Evolutionary conservation across 2,113 vertebrate genomes (phyloP).

Genomic region (Argyrosomus japonicus): DNA sequence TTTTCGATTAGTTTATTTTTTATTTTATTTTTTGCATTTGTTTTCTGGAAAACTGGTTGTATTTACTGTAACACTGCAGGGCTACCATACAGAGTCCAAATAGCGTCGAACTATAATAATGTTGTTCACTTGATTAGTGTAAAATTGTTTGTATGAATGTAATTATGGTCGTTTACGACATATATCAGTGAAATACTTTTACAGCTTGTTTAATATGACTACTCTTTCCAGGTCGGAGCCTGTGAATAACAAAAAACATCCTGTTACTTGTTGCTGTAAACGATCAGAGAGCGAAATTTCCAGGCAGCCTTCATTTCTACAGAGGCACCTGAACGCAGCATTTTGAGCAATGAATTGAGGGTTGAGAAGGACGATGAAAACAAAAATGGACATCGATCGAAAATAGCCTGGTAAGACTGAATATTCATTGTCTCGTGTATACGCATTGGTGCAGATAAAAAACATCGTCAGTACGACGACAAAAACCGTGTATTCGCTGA

Average conservation of each 20-base stretch:
- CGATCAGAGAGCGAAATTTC: not conserved
- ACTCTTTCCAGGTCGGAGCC: accelerated
- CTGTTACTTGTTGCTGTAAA: not conserved
- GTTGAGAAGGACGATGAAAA: constrained; percentile 60
- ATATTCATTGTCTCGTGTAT: accelerated
- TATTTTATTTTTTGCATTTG: not conserved
- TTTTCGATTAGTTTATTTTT: not conserved
- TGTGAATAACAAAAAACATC: not conserved
- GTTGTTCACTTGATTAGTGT: not conserved
- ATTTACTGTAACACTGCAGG: not conserved
- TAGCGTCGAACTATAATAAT: not conserved
- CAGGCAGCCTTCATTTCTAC: constrained; percentile 19
- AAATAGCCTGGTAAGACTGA: constrained; percentile 42
- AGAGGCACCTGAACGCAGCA: constrained; percentile 63
- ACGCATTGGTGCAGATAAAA: accelerated
- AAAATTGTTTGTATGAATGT: not conserved
- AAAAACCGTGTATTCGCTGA: not conserved
- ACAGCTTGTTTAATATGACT: no score
- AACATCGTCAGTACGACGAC: not conserved
- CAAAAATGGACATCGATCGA: constrained; percentile 53
- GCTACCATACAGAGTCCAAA: not conserved
- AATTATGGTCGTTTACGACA: not conserved
- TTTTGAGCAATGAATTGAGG: constrained; percentile 46
- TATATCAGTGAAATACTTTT: not conserved
- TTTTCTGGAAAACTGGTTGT: not conserved